Percentiles rank a stretch among this genome's conserved stretches.
phyloP scores from a whole-genome alignment of 2,113 vertebrate genomes.

The Pan paniscus region DNA sequence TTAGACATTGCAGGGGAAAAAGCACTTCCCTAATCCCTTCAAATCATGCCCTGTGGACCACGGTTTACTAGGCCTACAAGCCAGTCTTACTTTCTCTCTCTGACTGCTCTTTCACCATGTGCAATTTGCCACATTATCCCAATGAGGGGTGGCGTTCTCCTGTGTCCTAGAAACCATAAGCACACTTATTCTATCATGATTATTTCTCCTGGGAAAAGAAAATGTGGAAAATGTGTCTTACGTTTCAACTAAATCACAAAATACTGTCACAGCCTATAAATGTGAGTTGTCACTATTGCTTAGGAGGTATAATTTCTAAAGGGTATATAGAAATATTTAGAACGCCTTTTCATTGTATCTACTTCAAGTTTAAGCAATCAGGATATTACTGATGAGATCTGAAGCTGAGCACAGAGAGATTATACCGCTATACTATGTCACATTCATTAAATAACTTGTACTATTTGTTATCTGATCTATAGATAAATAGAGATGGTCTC shows the following conservation, averaged over 20 bases:
- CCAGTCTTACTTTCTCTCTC: background rate
- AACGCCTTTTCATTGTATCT: background rate
- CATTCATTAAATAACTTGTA: slow-evolving; percentile 58
- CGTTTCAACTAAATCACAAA: background rate
- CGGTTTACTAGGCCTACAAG: too few relatives aligned
- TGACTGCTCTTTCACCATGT: background rate
- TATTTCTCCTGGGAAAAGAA: background rate
- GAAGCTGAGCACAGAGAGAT: background rate
- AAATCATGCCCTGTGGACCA: background rate
- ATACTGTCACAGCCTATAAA: background rate
- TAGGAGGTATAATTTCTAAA: slow-evolving; percentile 12
- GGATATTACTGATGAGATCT: background rate
- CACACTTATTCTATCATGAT: background rate
- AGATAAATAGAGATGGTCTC: slow-evolving; percentile 48
- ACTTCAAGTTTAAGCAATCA: slow-evolving; percentile 23
- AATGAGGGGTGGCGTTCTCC: background rate
- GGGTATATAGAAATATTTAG: background rate
- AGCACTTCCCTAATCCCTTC: background rate
- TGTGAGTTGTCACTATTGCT: background rate
- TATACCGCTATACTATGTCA: background rate
- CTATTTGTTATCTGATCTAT: slow-evolving; percentile 54
- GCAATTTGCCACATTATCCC: background rate
- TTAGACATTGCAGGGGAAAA: background rate
- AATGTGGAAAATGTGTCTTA: background rate
- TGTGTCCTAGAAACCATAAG: background rate